Conservation (phyloP, 1,140 invertebrate genomes). For the Eurosta solidaginis region DNA sequence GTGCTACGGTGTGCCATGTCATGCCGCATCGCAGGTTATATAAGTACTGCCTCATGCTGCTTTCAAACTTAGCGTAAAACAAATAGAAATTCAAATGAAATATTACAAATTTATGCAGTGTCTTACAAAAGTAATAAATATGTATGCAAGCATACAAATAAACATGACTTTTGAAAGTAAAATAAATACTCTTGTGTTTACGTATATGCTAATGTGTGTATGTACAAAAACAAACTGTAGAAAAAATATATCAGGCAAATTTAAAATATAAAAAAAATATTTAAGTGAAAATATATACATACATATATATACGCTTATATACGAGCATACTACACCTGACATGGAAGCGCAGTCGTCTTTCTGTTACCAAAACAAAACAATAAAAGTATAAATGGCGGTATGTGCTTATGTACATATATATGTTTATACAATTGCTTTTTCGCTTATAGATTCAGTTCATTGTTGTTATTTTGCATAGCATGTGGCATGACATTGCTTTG, state of each 20-base stretch:
- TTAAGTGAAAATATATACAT: background rate
- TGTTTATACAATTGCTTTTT: too few relatives aligned
- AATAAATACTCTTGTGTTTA: background rate
- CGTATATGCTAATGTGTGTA: background rate
- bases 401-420: too few relatives aligned
- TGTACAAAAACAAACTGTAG: background rate
- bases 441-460: too few relatives aligned
- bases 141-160: background rate
- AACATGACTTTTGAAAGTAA: constrained; percentile 9
- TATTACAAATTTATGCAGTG: constrained; percentile 7
- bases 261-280: background rate
- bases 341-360: too few relatives aligned
- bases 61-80: too few relatives aligned
- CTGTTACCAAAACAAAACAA: too few relatives aligned
- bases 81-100: background rate
- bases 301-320: too few relatives aligned
- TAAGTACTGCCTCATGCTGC: background rate
- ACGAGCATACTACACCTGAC: too few relatives aligned
- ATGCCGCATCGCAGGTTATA: background rate
- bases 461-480: background rate
- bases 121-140: background rate
- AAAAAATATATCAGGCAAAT: background rate
- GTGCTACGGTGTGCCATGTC: background rate
- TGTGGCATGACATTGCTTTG: constrained; percentile 13
- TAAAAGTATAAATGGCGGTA: too few relatives aligned